Percentiles rank a stretch among this genome's conserved stretches.
Conservation (phyloP, 2,113 vertebrate genomes). For the Motacilla alba region DNA sequence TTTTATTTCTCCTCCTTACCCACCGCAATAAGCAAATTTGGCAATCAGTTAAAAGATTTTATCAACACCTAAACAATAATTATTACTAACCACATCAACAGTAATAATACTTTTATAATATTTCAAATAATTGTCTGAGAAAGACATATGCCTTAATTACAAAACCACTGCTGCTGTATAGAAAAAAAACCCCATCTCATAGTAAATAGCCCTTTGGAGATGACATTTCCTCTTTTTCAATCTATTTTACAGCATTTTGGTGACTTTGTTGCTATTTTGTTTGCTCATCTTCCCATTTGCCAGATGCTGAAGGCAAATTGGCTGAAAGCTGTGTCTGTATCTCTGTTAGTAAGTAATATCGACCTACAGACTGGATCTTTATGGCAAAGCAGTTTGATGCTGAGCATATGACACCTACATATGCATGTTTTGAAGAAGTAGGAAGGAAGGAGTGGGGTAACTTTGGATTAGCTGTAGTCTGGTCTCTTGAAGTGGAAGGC, state of each 20-base stretch:
- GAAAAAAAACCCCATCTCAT: not conserved
- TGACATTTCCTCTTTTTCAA: slow-evolving; percentile 2
- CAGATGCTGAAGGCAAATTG: slow-evolving; percentile 33
- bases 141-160: not conserved
- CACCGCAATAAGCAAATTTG: not conserved
- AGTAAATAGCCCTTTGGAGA: not conserved
- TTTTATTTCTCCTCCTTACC: not conserved
- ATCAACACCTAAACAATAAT: not conserved
- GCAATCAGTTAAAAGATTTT: slow-evolving; percentile 21
- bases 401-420: not conserved
- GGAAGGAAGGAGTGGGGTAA: not conserved
- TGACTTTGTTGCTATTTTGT: not conserved
- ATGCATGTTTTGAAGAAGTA: not conserved
- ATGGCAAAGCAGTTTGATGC: not conserved
- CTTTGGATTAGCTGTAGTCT: not conserved
- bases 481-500: not conserved
- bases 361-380: not conserved
- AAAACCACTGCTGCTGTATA: not conserved
- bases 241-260: slow-evolving; percentile 31
- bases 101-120: not conserved
- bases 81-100: not conserved
- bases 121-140: not conserved
- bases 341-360: not conserved
- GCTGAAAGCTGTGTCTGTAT: not conserved
- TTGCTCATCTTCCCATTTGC: not conserved